Evolutionary conservation across 1,140 invertebrate genomes (phyloP), one percentile per base, ranked within the genome.

Genomic region (Drosophila guanche): DNA sequence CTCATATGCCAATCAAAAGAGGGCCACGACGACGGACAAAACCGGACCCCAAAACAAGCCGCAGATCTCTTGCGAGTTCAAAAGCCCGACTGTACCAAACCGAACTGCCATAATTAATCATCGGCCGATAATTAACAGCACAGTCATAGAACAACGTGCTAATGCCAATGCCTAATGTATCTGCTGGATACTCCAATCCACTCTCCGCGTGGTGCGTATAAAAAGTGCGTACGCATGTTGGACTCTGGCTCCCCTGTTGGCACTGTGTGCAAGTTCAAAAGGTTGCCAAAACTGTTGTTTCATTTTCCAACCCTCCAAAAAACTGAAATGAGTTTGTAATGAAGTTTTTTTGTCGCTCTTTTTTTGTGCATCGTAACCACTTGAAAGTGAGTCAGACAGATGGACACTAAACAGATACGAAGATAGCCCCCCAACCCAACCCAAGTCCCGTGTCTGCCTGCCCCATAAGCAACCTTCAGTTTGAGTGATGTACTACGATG

Each of bases 1-100:
- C 83, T 86, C 83, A 86, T 86, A 88, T 83, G 83, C 83, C 83
- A 86, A 86, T 86, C 83, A 86, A 88, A 63, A 53, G 48, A 52
- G 54, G 22, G 42, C 69, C 46, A 33, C 33, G 41, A 45, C 20
- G 12, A 10, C 6, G 16, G n/a, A 16, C 41, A 8, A 41, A 77
- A 37, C 25, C 40, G 56, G 42, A 55, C 43, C 61, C 33, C 23
- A 63, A 63, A 55, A 67, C 79, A 71, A 79, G 75, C 79, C 79
- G 41, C 79, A 79, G 75, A 58, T 67, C 42, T 59, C 33, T 43
- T 71, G 50, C 63, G 16, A 20, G 16, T 20, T 1, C n/a, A n/a
- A n/a, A n/a, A n/a, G n/a, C 16, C 16, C 16, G 57, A 58, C 54
- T 47, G 75, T 60, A 63, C 63, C 74, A 69, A 80, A 53, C 58